These are phyloP conservation scores for Watsonalla binaria DNA, from an alignment of 2,888 invertebrate genomes.

Conservation along the genomic window DNA sequence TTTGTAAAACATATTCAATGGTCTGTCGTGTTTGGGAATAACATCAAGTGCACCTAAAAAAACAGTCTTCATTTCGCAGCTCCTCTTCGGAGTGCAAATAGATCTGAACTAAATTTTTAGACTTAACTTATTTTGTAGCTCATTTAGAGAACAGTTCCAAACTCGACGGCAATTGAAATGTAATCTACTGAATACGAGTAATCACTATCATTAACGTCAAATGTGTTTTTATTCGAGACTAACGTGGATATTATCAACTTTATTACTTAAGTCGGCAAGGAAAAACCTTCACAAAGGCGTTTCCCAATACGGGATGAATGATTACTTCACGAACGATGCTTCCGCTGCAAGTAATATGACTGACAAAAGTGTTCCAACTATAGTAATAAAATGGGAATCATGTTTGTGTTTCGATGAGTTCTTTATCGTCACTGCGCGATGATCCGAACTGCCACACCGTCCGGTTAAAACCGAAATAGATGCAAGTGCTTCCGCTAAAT, in stretches of 20 bases:
- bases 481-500: constrained; percentile 58
- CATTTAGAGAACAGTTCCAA: no score
- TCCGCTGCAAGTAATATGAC: background rate
- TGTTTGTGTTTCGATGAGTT: constrained; percentile 36
- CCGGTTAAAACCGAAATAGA: constrained; percentile 52
- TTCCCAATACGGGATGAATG: background rate
- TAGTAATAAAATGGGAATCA: constrained; percentile 15
- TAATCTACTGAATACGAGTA: background rate
- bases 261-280: background rate
- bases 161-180: no score
- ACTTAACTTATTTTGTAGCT: no score
- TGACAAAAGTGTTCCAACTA: background rate
- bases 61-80: no score
- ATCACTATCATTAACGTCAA: background rate
- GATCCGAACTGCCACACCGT: constrained; percentile 33
- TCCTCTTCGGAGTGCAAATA: no score
- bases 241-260: background rate
- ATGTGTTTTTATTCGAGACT: background rate
- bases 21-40: no score
- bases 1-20: no score
- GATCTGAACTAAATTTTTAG: no score
- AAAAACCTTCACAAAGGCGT: constrained; percentile 1
- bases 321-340: background rate
- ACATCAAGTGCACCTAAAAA: no score
- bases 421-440: constrained; percentile 35